Percentiles rank a stretch among this genome's conserved stretches.
These are phyloP conservation scores for Cinara cedri DNA, from an alignment of 2,888 invertebrate species.

Conservation along the genomic window DNA sequence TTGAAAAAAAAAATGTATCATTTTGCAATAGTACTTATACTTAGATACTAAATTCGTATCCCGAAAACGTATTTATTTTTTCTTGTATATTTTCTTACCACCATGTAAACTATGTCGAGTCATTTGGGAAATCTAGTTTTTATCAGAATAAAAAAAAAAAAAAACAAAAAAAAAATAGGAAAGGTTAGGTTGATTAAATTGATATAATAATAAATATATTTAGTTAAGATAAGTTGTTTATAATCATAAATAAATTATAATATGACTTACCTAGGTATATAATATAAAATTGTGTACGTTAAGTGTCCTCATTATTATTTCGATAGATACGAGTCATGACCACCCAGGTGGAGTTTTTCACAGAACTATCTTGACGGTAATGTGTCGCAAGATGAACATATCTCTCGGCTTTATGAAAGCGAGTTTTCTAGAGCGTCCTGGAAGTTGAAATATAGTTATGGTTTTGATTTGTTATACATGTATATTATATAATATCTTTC, in stretches of 20 bases:
- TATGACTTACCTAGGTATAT: neutral
- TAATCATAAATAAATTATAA: neutral
- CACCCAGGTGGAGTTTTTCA: neutral
- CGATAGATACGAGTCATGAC: neutral
- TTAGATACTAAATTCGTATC: neutral
- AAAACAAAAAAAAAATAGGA: neutral
- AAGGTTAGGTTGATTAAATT: neutral
- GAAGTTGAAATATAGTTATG: neutral
- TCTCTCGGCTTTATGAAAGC: neutral
- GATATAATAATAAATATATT: neutral
- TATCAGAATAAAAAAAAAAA: neutral
- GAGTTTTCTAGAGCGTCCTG: neutral
- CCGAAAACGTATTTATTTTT: neutral
- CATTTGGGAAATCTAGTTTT: slow-evolving; percentile 18
- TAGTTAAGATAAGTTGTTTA: neutral
- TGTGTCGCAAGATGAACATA: neutral
- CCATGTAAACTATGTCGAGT: neutral
- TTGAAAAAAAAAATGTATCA: too few species aligned
- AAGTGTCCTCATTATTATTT: neutral
- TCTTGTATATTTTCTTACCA: neutral
- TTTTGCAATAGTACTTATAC: neutral
- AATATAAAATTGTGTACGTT: neutral
- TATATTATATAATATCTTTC: neutral
- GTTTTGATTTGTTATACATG: too few species aligned
- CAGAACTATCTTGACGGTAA: neutral